These are phyloP conservation scores for Prunella himalayana DNA, from an alignment of 2,113 vertebrate genomes.

Conservation along the genomic window DNA sequence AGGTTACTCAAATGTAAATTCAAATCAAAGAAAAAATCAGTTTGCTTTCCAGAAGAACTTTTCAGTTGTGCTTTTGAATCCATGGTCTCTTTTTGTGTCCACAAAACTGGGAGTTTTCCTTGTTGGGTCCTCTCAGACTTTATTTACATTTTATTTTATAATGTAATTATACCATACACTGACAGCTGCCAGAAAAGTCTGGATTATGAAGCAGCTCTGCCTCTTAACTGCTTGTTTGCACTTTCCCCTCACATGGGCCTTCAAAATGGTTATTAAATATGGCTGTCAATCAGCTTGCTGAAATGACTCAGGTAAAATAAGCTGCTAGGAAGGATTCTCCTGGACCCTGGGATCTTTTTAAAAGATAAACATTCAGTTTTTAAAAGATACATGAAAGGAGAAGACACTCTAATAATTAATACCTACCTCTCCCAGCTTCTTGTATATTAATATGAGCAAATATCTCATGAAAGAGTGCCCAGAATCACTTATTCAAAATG, in stretches of 20 bases:
- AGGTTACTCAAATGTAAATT: neutral
- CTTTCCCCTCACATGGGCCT: neutral
- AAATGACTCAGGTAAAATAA: neutral
- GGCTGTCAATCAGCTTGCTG: neutral
- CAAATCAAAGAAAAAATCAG: neutral
- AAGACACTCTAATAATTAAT: neutral
- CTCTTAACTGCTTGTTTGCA: neutral
- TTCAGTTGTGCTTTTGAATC: neutral
- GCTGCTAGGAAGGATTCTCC: neutral
- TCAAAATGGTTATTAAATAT: neutral
- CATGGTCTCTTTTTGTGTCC: neutral
- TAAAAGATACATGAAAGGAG: neutral
- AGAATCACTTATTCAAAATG: neutral
- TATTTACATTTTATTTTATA: neutral
- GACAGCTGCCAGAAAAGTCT: neutral
- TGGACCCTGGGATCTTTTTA: neutral
- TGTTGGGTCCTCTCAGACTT: neutral
- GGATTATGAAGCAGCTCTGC: neutral
- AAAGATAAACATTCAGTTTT: neutral
- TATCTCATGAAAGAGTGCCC: neutral
- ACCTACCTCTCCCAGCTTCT: accelerated
- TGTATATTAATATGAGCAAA: neutral
- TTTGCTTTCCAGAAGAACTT: neutral
- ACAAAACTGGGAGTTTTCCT: neutral
- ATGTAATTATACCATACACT: neutral